Conservation (phyloP, 2,113 vertebrate genomes). For the rat (Rattus norvegicus) region DNA sequence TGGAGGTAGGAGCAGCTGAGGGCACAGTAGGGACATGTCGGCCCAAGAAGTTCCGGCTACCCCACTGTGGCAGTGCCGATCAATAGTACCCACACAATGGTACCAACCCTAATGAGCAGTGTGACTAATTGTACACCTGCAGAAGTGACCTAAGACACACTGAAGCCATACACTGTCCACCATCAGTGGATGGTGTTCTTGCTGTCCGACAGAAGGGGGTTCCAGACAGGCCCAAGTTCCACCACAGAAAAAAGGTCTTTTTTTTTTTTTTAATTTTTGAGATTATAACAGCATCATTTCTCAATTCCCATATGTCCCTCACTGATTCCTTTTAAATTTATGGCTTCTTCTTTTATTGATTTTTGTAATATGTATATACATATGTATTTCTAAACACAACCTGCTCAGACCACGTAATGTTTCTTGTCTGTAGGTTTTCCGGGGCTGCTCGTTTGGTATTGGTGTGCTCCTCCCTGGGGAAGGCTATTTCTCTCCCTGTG, state of each 20-base stretch:
- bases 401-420: not conserved
- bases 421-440: not conserved
- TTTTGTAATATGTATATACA: not conserved
- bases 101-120: not conserved
- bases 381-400: not conserved
- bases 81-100: not conserved
- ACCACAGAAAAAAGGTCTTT: not conserved
- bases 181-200: not conserved
- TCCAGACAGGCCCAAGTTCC: not conserved
- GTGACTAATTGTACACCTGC: not conserved
- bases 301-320: not conserved
- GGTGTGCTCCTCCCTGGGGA: not conserved
- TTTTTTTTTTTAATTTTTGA: not conserved
- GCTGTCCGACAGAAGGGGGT: not conserved
- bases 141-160: not conserved
- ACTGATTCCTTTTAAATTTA: not conserved
- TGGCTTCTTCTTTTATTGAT: not conserved
- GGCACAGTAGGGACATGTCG: not conserved
- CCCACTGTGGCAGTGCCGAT: not conserved
- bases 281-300: not conserved
- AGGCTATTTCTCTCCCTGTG: not conserved
- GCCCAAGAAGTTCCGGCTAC: not conserved
- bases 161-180: not conserved
- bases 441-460: not conserved
- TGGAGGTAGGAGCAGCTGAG: not conserved